Evolutionary conservation across 1,140 invertebrate genomes (phyloP).

Genomic region (Atta texana): DNA sequence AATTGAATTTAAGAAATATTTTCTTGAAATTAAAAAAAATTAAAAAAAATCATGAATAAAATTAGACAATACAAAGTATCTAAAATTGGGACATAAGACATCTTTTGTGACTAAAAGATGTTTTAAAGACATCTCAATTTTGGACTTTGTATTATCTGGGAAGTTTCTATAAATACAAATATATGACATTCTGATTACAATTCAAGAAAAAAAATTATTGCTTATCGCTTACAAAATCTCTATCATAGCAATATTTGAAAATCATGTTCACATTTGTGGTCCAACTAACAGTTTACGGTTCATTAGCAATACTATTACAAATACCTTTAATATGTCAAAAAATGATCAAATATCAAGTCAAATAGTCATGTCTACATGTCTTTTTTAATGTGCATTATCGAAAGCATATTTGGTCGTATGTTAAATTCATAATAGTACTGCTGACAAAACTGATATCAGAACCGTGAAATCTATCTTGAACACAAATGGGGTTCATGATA

Average conservation of each 20-base stretch:
- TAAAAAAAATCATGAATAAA: neutral
- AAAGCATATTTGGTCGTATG: neutral
- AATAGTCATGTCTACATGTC: neutral
- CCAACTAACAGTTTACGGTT: conserved; percentile 21
- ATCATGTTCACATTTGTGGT: conserved; percentile 1
- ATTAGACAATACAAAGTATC: neutral
- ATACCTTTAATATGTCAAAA: neutral
- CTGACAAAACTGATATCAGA: neutral
- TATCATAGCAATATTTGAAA: neutral
- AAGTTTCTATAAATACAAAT: neutral
- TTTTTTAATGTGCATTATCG: neutral
- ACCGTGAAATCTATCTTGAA: neutral
- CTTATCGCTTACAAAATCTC: conserved; percentile 39
- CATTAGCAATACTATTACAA: conserved; percentile 15
- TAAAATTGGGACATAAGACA: too few species aligned
- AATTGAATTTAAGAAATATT: neutral
- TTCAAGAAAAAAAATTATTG: neutral
- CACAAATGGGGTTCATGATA: neutral
- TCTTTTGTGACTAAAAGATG: too few species aligned
- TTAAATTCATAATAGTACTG: conserved; percentile 22
- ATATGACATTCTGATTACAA: neutral
- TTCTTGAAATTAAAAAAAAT: neutral
- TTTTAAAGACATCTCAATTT: too few species aligned
- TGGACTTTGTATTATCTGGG: too few species aligned
- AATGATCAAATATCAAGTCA: neutral